Base-by-base conservation (phyloP, 2,113 vertebrate genomes). In the Sylvia atricapilla region DNA sequence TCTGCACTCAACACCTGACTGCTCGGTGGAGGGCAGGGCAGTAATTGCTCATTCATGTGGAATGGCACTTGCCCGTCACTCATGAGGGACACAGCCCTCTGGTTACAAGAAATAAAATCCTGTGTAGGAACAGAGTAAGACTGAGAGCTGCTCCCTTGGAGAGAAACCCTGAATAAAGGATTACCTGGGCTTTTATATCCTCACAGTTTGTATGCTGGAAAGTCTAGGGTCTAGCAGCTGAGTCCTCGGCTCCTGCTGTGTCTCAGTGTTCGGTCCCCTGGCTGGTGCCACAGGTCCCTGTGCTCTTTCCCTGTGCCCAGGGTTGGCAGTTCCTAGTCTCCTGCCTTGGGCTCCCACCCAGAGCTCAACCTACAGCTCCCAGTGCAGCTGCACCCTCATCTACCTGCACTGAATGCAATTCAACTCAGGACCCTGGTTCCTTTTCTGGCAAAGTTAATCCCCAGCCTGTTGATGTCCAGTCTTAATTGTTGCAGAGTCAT, bases 101-200 rank as follows among this genome's bases (percentile, higher is more conserved):
- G 35, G n/a, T 50, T 39, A 41, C 46, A 50, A 62, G 13, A 21
- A 33, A 33, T 62, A 50, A 33, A 41, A 50, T 50, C 28, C 74
- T 62, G 7, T 33, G 22, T 33, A n/a, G 24, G 22, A 55, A n/a
- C 10, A 41, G 12, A 69, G 10, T 53, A 39, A 46, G 9, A 37
- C 28, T 27, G 52, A 0, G 2, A 62, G 19, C 18, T 46, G 33
- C 5, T 70, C 23, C 35, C 39, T 28, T 0, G 1, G 46, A 23
- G n/a, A 63, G 41, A 22, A 28, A 28, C n/a, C 10, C 15, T 6
- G 28, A n/a, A 24, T 8, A 41, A 63, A 47, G 11, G 27, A 53
- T 12, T 80, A 12, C 10, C 21, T 43, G 30, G 35, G 15, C 5
- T 30, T 63, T 64, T 43, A 25, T 35, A 63, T 20, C 16, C n/a